These are phyloP conservation scores for Psittacara wagleri DNA, from an alignment of 2,113 vertebrate species.

Conservation along the genomic window DNA sequence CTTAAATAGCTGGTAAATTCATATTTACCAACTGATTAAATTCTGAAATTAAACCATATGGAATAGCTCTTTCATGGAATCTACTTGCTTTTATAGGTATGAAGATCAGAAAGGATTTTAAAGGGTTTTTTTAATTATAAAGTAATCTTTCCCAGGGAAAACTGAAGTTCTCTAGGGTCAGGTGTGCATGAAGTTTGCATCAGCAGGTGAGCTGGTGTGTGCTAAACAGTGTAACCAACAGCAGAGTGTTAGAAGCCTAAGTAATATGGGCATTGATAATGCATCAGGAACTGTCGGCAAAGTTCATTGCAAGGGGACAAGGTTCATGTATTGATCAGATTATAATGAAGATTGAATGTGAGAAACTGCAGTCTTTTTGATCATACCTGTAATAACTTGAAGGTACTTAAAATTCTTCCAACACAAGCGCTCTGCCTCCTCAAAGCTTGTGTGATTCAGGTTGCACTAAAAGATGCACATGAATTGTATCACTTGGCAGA, in stretches of 20 bases:
- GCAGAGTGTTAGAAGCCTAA: neutral
- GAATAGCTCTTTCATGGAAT: neutral
- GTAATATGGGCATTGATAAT: neutral
- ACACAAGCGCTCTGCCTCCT: neutral
- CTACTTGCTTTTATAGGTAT: neutral
- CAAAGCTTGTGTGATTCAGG: neutral
- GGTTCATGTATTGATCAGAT: neutral
- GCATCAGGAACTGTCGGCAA: neutral
- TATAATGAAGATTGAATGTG: constrained; percentile 20
- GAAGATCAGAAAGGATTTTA: neutral
- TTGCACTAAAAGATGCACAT: neutral
- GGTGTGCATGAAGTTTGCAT: neutral
- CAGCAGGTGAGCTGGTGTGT: neutral
- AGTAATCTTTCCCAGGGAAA: neutral
- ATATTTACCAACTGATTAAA: neutral
- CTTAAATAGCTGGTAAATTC: rapidly evolving
- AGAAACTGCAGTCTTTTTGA: neutral
- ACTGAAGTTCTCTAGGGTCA: too few species aligned
- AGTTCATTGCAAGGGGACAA: neutral
- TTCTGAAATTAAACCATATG: neutral
- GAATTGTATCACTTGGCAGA: neutral
- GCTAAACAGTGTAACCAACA: neutral
- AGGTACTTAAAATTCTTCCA: neutral
- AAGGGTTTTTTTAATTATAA: neutral
- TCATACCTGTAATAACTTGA: neutral